These are phyloP conservation scores for Monochamus saltuarius DNA, from an alignment of 1,140 invertebrate genomes.

Conservation along the genomic window DNA sequence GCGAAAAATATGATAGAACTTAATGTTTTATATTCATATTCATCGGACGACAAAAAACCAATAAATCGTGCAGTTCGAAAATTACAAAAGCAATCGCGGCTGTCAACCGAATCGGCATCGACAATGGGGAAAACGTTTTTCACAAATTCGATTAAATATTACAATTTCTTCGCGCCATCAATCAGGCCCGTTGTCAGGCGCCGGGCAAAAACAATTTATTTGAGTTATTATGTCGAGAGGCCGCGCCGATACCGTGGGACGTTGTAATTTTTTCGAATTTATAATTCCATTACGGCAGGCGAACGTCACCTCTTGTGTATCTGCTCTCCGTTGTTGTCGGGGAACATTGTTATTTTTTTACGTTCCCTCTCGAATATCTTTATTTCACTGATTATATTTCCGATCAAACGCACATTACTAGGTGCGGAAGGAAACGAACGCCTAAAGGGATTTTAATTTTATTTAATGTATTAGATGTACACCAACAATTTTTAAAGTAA, in stretches of 20 bases:
- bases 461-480: too few relatives aligned
- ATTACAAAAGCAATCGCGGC: slow-evolving; percentile 11
- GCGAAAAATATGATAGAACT: background rate
- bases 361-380: too few relatives aligned
- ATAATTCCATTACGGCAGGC: background rate
- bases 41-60: slow-evolving; percentile 5
- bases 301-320: too few relatives aligned
- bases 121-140: slow-evolving; percentile 10
- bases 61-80: slow-evolving; percentile 1
- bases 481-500: too few relatives aligned
- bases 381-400: too few relatives aligned
- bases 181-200: slow-evolving; percentile 9
- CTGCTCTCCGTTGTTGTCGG: too few relatives aligned
- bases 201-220: slow-evolving; percentile 13
- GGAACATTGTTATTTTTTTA: too few relatives aligned
- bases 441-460: too few relatives aligned
- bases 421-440: too few relatives aligned
- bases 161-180: slow-evolving; percentile 13
- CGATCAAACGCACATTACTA: too few relatives aligned
- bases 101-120: slow-evolving; percentile 8
- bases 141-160: slow-evolving; percentile 14
- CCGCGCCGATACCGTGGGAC: background rate
- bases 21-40: slow-evolving; percentile 7
- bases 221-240: slow-evolving; percentile 2
- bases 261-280: slow-evolving; percentile 2